Base-by-base conservation (phyloP, 2,113 vertebrate genomes). In the Vidua macroura region DNA sequence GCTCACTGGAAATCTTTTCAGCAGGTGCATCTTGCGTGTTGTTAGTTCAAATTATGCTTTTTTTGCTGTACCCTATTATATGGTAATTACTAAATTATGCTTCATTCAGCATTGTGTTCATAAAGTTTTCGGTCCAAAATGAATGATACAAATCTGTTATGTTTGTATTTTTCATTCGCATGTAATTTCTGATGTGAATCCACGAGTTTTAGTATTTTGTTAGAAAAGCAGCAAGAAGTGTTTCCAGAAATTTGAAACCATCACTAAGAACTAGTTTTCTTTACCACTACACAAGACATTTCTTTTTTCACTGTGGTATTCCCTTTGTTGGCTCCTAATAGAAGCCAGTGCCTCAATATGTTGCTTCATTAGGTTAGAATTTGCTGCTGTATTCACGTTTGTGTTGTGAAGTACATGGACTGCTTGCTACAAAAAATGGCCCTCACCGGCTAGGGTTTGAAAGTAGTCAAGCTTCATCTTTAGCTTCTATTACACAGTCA, bases 311-410 rank as follows among this genome's bases (percentile, higher is more conserved):
- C 27, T 58, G 7, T 41, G 56, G 10, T 43, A 48, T 90, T 87
- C 41, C 63, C 17, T 94, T 88, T 86, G 55, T 83, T 96, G 87
- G 43, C 76, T 82, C n/a, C 13, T 94, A 51, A 83, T 88, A 72
- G 69, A 92, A 95, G 53, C 39, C 6, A 13, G 60, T 91, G 81
- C 75, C 72, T 95, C 90, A 83, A 43, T 94, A 86, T 79, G 53
- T 94, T 95, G 46, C 66, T 97, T 94, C 88, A 80, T 87, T 96
- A 79, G 67, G 11, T 75, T 89, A 74, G 83, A 79, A 46, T 83
- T 92, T 91, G 55, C 94, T 97, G 76, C n/a, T 58, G 13, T 91
- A 35, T 92, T 96, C 23, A 12, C 25, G 46, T 96, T 92, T 83
- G 66, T 91, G 37, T 76, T 75, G 84, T 92, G 49, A 88, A 89